These are phyloP conservation scores for Leuciscus idus DNA, from an alignment of 2,113 vertebrate species.

Conservation along the genomic window DNA sequence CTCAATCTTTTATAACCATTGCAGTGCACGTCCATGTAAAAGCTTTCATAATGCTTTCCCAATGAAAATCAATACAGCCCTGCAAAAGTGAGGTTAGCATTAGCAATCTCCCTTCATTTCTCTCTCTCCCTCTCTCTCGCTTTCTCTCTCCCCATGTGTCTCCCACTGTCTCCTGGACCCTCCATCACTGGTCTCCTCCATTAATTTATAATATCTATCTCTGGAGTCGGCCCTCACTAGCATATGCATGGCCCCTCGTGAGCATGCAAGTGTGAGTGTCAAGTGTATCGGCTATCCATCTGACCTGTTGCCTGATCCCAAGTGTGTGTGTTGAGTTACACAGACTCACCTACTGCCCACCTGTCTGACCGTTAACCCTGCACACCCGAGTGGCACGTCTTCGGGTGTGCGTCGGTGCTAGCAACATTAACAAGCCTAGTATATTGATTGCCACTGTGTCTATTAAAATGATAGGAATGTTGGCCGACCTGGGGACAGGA, in stretches of 20 bases:
- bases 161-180: background rate
- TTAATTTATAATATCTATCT: slow-evolving; percentile 50
- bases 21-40: slow-evolving; percentile 47
- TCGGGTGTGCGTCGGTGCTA: slow-evolving; percentile 12
- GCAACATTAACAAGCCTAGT: slow-evolving; percentile 32
- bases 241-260: slow-evolving; percentile 25
- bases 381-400: slow-evolving; percentile 4
- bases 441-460: slow-evolving; percentile 48
- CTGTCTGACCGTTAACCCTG: slow-evolving; percentile 49
- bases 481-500: slow-evolving; percentile 3
- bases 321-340: slow-evolving; percentile 56
- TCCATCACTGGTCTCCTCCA: slow-evolving; percentile 34
- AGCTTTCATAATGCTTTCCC: slow-evolving; percentile 30
- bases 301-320: slow-evolving; percentile 58
- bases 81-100: slow-evolving; percentile 11
- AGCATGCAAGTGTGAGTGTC: slow-evolving; percentile 45
- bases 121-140: slow-evolving; percentile 19
- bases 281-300: slow-evolving; percentile 44
- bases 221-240: slow-evolving; percentile 25
- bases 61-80: slow-evolving; percentile 49
- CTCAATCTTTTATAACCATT: slow-evolving; percentile 35
- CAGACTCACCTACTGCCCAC: slow-evolving; percentile 47
- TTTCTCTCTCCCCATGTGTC: background rate
- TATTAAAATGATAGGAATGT: slow-evolving; percentile 43
- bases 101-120: slow-evolving; percentile 26